Conservation (phyloP, 2,888 invertebrate genomes). For the Drymonia ruficornis region DNA sequence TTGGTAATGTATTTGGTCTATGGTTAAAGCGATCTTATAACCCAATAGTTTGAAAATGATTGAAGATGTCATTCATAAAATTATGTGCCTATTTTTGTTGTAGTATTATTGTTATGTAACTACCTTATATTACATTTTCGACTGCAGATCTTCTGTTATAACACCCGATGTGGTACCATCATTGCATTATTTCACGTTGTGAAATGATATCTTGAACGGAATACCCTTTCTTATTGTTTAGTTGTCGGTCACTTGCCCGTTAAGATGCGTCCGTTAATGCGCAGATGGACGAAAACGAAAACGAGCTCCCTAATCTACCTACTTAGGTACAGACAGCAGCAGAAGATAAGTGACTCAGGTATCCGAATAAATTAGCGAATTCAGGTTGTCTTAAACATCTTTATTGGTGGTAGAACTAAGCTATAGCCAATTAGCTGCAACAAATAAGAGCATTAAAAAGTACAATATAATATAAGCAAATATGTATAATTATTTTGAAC, state of each 20-base stretch:
- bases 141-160: not conserved
- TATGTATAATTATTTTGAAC: no score
- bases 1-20: no score
- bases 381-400: no score
- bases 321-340: not conserved
- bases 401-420: no score
- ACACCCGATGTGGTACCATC: constrained; percentile 5
- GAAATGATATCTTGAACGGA: constrained; percentile 7
- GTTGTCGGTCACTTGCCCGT: constrained; percentile 18
- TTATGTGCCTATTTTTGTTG: not conserved
- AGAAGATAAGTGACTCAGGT: no score
- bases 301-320: not conserved
- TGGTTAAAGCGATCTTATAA: no score
- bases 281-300: not conserved
- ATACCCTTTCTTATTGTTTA: constrained; percentile 21
- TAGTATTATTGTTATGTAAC: not conserved
- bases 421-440: no score
- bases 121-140: not conserved
- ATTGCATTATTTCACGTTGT: constrained; percentile 15
- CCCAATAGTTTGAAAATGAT: not conserved
- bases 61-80: not conserved
- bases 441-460: no score
- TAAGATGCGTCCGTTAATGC: constrained; percentile 32
- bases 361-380: no score
- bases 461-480: no score